These are phyloP conservation scores for Aurelia coerulea DNA, from an alignment of 30 jellyfish, hydroid and myxozoan genomes.

Conservation along the genomic window DNA sequence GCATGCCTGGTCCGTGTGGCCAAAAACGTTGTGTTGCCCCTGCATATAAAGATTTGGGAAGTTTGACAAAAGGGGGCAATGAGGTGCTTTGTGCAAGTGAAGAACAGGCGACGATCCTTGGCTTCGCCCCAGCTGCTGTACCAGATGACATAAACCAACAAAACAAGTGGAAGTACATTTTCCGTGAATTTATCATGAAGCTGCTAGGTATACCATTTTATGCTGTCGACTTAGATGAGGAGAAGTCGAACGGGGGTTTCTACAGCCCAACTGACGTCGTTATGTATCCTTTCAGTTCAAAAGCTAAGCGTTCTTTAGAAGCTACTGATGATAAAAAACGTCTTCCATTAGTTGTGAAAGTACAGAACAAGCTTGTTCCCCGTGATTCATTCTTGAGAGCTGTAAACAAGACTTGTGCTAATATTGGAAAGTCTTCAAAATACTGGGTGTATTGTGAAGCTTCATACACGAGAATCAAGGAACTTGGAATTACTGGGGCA, in stretches of 20 bases:
- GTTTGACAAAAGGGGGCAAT: constrained; percentile 10
- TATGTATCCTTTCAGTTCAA: constrained; percentile 38
- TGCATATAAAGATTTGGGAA: neutral
- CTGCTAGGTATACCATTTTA: constrained; percentile 34
- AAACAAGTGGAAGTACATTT: constrained; percentile 25
- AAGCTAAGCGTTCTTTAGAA: constrained; percentile 1
- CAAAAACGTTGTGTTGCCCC: constrained; percentile 47
- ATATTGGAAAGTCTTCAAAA: neutral
- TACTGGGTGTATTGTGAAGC: constrained; percentile 37
- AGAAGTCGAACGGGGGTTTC: constrained; percentile 59
- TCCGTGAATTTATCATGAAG: constrained; percentile 26
- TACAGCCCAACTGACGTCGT: constrained; percentile 59
- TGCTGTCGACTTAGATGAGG: constrained; percentile 54
- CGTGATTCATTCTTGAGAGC: constrained; percentile 50
- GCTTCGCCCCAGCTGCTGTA: constrained; percentile 11
- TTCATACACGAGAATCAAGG: constrained; percentile 13
- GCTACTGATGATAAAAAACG: neutral
- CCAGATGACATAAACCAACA: constrained; percentile 13
- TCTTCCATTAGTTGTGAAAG: constrained; percentile 24
- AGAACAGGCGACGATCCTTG: constrained; percentile 4
- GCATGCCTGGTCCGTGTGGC: constrained; percentile 37
- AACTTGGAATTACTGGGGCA: constrained; percentile 26
- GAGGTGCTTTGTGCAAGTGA: constrained; percentile 31
- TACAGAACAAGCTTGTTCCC: constrained; percentile 16
- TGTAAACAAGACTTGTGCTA: constrained; percentile 38